These are phyloP conservation scores for Tenebrosternarchus preto DNA, from an alignment of 2,113 vertebrate species.

Conservation along the genomic window DNA sequence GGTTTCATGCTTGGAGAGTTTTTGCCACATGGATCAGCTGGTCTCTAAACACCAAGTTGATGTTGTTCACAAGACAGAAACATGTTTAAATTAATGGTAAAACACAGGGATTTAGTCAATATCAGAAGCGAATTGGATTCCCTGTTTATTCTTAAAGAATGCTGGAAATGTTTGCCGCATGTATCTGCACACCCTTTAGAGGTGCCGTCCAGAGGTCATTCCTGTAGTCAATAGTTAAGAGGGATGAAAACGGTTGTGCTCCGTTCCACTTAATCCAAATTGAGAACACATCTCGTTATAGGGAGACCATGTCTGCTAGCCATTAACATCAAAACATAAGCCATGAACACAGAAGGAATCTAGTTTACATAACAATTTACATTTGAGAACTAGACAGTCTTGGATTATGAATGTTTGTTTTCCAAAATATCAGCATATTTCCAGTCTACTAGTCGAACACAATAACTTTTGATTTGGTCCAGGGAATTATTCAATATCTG, in stretches of 20 bases:
- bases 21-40: slow-evolving; percentile 1
- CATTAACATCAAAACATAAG: slow-evolving; percentile 53
- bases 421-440: slow-evolving; percentile 17
- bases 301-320: slow-evolving; percentile 43
- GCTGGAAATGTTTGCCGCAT: slow-evolving; percentile 34
- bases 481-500: not conserved
- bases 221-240: slow-evolving; percentile 38
- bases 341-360: slow-evolving; percentile 1
- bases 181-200: slow-evolving; percentile 42
- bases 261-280: slow-evolving; percentile 48
- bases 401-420: slow-evolving; percentile 19
- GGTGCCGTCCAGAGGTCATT: slow-evolving; percentile 45
- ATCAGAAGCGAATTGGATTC: slow-evolving; percentile 10
- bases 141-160: not conserved
- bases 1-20: too few species aligned
- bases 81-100: slow-evolving; percentile 32
- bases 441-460: not conserved
- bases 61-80: not conserved
- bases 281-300: slow-evolving; percentile 50
- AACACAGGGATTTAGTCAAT: slow-evolving; percentile 2
- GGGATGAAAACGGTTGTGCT: slow-evolving; percentile 36
- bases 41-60: not conserved
- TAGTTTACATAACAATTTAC: slow-evolving; percentile 19
- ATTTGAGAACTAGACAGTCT: slow-evolving; percentile 1
- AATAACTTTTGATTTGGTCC: slow-evolving; percentile 15